A percentile compares a stretch with the other conserved stretches of the same genome.
These are phyloP conservation scores for Sorex fumeus DNA, from an alignment of 2,113 vertebrate species.

Conservation along the genomic window DNA sequence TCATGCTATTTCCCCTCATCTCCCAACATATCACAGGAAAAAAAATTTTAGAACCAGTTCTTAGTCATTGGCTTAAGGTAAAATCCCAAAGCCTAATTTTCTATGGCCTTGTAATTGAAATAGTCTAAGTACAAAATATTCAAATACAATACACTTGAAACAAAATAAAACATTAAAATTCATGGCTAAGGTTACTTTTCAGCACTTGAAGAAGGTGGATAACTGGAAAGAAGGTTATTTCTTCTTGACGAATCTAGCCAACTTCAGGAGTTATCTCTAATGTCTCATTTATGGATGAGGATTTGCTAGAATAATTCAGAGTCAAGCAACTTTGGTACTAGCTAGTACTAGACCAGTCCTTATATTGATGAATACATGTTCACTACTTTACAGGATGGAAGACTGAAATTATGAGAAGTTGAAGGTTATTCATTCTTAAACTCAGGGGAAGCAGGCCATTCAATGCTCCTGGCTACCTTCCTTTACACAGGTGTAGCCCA, in stretches of 20 bases:
- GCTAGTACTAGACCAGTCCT: too few species aligned
- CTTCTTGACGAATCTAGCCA: background rate
- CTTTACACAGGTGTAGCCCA: background rate
- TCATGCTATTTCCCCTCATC: background rate
- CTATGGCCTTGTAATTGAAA: background rate
- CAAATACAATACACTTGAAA: conserved; percentile 14
- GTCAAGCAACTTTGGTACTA: background rate
- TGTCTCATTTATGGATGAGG: background rate
- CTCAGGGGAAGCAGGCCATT: background rate
- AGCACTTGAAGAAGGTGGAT: background rate
- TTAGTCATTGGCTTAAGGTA: background rate
- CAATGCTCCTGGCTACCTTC: background rate
- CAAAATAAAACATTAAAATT: conserved; percentile 14
- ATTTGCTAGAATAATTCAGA: background rate
- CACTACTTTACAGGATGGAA: background rate
- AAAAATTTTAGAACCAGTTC: conserved; percentile 33
- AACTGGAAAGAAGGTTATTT: background rate
- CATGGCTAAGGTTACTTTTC: background rate
- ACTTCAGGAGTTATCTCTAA: conserved; percentile 22
- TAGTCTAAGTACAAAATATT: background rate
- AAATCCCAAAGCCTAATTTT: background rate
- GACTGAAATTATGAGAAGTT: background rate
- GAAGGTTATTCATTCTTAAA: background rate
- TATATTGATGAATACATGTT: background rate
- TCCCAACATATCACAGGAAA: background rate